Conservation (phyloP, 2,113 vertebrate genomes). For the Tor tambroides region DNA sequence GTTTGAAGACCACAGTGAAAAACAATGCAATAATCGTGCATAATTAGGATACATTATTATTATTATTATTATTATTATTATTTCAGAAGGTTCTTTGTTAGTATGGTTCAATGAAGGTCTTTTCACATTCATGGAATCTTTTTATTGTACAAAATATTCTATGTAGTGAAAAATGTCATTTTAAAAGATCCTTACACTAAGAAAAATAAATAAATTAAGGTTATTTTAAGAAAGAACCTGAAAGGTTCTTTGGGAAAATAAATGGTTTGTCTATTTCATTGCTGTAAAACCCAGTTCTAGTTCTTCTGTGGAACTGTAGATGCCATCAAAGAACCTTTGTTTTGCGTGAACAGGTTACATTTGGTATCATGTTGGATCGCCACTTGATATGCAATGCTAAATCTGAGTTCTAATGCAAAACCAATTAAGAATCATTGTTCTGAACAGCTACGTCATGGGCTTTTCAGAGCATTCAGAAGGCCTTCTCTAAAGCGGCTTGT, state of each 20-base stretch:
- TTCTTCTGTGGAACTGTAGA: not conserved
- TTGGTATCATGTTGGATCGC: not conserved
- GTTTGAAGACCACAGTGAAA: not conserved
- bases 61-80: not conserved
- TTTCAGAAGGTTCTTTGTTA: not conserved
- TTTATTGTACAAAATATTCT: not conserved
- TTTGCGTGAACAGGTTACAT: not conserved
- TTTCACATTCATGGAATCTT: not conserved
- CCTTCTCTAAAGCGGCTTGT: slow-evolving; percentile 18
- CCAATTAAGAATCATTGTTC: not conserved
- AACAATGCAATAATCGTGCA: not conserved
- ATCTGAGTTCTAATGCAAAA: not conserved
- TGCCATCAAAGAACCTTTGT: not conserved
- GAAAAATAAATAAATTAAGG: not conserved
- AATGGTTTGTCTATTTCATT: not conserved
- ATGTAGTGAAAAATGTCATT: not conserved
- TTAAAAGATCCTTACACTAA: not conserved
- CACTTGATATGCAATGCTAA: not conserved
- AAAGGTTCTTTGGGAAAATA: not conserved
- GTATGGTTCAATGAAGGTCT: not conserved
- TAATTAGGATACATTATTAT: not conserved
- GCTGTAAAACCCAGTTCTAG: no score
- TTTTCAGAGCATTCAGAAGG: not conserved
- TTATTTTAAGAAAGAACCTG: no score
- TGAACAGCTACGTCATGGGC: not conserved